A percentile compares a stretch with the other conserved stretches of the same genome.
phyloP scores from a whole-genome alignment of 2,797 vertebrate genomes.

The Poeciliopsis presidionis region DNA sequence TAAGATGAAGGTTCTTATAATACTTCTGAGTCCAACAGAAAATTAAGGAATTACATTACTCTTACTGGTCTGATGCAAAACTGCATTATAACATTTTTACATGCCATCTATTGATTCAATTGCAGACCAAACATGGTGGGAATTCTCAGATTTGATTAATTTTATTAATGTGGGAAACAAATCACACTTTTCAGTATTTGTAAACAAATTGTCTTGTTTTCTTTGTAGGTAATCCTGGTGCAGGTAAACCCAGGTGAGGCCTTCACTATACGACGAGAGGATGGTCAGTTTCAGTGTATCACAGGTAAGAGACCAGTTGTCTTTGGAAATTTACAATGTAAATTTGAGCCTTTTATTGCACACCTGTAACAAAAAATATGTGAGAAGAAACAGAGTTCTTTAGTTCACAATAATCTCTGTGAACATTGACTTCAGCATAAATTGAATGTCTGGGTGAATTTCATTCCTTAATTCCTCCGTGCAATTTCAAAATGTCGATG shows the following conservation, averaged over 20 bases:
- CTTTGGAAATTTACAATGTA: neutral
- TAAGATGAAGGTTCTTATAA: neutral
- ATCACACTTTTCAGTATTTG: neutral
- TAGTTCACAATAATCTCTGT: neutral
- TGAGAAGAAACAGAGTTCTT: neutral
- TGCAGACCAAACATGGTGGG: neutral
- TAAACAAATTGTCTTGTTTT: conserved; percentile 18
- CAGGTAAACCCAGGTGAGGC: conserved; percentile 99
- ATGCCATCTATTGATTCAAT: neutral
- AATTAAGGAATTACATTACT: neutral
- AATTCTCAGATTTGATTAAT: neutral
- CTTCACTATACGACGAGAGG: conserved; percentile 99
- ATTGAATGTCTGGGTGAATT: neutral
- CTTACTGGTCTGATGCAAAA: neutral
- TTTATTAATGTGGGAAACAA: neutral
- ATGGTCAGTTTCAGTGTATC: conserved; percentile 99
- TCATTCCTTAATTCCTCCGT: neutral
- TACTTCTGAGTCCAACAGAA: neutral
- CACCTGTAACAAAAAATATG: neutral
- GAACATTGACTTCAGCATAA: neutral
- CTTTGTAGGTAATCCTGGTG: conserved; percentile 95
- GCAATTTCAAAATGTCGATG: conserved; percentile 7
- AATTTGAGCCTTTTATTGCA: neutral
- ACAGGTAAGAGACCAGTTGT: conserved; percentile 85
- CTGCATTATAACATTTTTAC: neutral